Base-by-base conservation (phyloP, 2,797 vertebrate genomes). In the Scleropages formosus region DNA sequence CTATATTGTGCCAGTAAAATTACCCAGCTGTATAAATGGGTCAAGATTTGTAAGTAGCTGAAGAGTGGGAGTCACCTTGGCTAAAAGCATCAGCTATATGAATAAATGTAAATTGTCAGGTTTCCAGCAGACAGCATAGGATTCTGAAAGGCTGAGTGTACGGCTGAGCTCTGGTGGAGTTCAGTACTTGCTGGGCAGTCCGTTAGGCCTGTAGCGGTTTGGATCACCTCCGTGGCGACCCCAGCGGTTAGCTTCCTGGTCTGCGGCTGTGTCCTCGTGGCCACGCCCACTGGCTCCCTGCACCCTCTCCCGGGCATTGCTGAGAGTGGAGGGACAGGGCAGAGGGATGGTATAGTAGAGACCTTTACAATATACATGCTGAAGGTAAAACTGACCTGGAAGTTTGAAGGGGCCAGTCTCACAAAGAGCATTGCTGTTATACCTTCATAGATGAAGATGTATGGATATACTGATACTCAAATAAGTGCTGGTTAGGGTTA, bases 191-290 rank as follows among this genome's bases (percentile, higher is more conserved):
- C 0, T 0, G 46, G 87, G 87, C 68, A 92, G 87, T 22, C 85
- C 84, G 0, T 0, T 0, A 0, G 88, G 90, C 8, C 91, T 78
- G 87, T 80, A 93, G 70, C 0, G 9, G 79, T 91, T 90, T 73
- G 91, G 90, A 59, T 93, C 66, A 0, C 77, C 61, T 12, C 91
- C 88, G 0, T 6, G 62, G 0, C 85, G 73, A 59, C 87, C 89
- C 86, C 86, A 88, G 0, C 0, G 0, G 8, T 93, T 93, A 27
- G 92, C 91, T 0, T 0, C 18, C 62, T 91, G 89, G 80, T 93
- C 91, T 0, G 73, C 80, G 0, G 0, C 72, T 0, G 83, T 74
- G 74, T 94, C 92, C 0, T 78, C 77, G 0, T 3, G 20, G 0
- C 82, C 83, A 0, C 10, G 79, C 27, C 88, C 84, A 0, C 49